Evolutionary conservation across 2,113 vertebrate genomes (phyloP), one percentile per base, ranked within the genome.

Genomic region (Equus przewalskii): DNA sequence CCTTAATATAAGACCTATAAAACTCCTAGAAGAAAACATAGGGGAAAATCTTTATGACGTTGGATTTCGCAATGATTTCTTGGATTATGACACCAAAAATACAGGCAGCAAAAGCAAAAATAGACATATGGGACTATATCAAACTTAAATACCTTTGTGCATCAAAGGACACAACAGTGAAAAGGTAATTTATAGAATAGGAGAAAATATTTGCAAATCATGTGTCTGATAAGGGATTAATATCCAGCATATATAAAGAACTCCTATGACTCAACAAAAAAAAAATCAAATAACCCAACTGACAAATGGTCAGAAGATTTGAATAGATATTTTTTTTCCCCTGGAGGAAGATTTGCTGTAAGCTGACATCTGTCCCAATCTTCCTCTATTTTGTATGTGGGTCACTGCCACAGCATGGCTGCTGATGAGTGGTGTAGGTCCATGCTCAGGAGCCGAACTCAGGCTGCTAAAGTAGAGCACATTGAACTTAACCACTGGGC

Each of bases 151-250:
- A 62, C 33, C 13, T 85, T 65, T 67, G n/a, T 67, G 13, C 22
- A 8, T 73, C 54, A 58, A 13, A 58, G 85, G 67, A 44, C 51
- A 64, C 41, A 62, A 7, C 81, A 84, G 30, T n/a, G 46, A 69
- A 69, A 81, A 69, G 26, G 26, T 4, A 91, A 14, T 41, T 67
- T 85, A 91, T 24, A 30, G 36, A 67, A 58, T 80, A 24, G 51
- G n/a, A 94, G 73, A 88, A 36, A 88, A 60, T 80, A n/a, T 70
- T 79, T 94, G 41, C 64, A 92, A 51, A 41, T 94, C 15, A 62
- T 87, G 1, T 72, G 56, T 54, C 22, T 56, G 56, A 28, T 65
- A 41, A 87, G 11, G 69, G 28, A n/a, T 85, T 76, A 65, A 51
- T 41, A 85, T 30, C 46, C 28, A 78, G 36, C 49, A 36, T 94